Evolutionary conservation across 1,140 invertebrate species (phyloP).

Genomic region (Drosophila mojavensis): DNA sequence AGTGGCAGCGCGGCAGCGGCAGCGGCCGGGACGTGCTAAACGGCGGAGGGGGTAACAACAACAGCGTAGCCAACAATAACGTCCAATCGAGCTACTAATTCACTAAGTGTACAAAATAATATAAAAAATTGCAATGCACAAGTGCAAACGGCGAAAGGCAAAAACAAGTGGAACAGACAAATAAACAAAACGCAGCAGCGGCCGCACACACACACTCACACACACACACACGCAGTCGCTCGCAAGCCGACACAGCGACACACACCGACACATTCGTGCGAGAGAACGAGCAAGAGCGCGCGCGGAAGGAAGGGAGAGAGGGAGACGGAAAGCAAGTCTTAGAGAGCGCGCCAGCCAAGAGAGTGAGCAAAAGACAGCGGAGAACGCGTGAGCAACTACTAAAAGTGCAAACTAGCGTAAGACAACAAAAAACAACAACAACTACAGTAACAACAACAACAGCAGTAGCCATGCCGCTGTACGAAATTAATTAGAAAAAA

Average conservation of each 20-base stretch:
- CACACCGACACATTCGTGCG: not conserved
- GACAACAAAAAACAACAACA: conserved; percentile 22
- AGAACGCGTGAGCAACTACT: conserved; percentile 31
- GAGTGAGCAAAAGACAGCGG: conserved; percentile 20
- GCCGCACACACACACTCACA: conserved; percentile 40
- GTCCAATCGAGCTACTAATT: conserved; percentile 37
- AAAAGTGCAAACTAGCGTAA: conserved; percentile 55
- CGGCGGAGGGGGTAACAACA: conserved; percentile 8
- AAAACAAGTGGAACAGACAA: conserved; percentile 73
- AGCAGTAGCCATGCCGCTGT: conserved; percentile 13
- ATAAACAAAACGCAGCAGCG: conserved; percentile 61
- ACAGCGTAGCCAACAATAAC: conserved; percentile 11
- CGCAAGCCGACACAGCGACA: too few species aligned
- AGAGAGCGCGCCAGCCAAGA: conserved; percentile 6
- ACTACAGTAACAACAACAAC: conserved; percentile 16
- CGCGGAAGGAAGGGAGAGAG: not conserved
- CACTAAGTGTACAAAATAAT: conserved; percentile 20
- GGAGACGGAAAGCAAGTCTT: conserved; percentile 9
- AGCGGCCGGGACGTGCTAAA: not conserved
- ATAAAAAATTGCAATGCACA: conserved; percentile 49
- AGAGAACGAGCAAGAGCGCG: conserved; percentile 16
- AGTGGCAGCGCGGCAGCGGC: not conserved
- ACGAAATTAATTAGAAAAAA: conserved; percentile 49
- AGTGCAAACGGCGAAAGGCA: conserved; percentile 56
- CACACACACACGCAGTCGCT: conserved; percentile 16